Evolutionary conservation across 1,140 invertebrate genomes (phyloP).

Genomic region (Gyrodactylus salaris): DNA sequence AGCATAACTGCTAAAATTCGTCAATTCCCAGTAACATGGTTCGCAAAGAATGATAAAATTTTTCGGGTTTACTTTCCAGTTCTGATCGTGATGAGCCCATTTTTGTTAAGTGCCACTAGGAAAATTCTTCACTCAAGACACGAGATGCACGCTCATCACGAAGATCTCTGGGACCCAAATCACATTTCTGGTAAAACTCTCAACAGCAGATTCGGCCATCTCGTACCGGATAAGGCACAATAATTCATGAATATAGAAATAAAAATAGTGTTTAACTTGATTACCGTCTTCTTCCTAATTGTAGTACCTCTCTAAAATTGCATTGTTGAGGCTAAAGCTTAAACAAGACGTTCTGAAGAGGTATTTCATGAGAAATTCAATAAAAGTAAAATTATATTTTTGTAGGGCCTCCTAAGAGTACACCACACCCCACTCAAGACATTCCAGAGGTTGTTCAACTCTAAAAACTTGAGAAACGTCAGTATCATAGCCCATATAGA

Average conservation of each 20-base stretch:
- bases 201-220: not conserved
- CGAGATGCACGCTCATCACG: not conserved
- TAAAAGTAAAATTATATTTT: no score
- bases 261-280: not conserved
- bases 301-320: no score
- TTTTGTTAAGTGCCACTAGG: not conserved
- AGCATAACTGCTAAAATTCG: not conserved
- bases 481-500: constrained; percentile 35
- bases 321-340: no score
- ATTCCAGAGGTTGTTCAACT: not conserved
- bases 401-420: no score
- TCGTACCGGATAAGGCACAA: not conserved
- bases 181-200: not conserved
- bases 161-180: not conserved
- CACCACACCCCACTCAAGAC: no score
- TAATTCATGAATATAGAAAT: not conserved
- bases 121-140: not conserved
- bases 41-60: not conserved
- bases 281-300: no score
- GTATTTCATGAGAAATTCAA: no score
- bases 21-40: not conserved
- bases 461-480: constrained; percentile 32
- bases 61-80: not conserved
- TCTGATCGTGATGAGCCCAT: not conserved
- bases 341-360: no score